Evolutionary conservation across 2,797 vertebrate species (phyloP).

Genomic region (Phrynocephalus guinanensis): DNA sequence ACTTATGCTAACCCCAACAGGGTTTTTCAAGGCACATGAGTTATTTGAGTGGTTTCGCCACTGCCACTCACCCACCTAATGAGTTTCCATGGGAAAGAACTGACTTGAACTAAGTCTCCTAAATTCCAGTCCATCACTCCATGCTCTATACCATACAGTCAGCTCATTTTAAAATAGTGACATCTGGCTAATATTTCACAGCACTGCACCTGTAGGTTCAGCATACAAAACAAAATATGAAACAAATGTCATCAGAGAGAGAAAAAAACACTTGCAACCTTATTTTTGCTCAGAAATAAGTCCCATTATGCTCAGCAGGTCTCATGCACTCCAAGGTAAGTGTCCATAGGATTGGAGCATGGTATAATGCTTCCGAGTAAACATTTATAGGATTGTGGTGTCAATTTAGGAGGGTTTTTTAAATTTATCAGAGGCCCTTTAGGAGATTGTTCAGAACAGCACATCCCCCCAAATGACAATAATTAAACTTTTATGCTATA

Average conservation of each 20-base stretch:
- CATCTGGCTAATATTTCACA: conserved; percentile 16
- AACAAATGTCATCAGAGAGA: not conserved
- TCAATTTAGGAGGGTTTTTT: too few relatives aligned
- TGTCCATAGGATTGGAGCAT: not conserved
- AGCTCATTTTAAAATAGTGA: not conserved
- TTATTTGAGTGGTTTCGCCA: too few relatives aligned
- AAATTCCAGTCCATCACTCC: too few relatives aligned
- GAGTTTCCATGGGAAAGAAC: too few relatives aligned
- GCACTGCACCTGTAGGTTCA: not conserved
- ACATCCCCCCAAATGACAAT: too few relatives aligned
- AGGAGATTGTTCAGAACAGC: not conserved
- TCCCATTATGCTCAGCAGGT: not conserved
- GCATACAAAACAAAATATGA: not conserved
- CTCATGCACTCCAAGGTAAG: not conserved
- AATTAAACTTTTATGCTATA: not conserved
- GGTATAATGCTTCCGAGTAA: not conserved
- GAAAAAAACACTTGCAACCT: not conserved
- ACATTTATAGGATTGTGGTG: not conserved
- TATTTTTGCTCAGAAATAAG: not conserved
- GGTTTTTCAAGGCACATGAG: too few relatives aligned
- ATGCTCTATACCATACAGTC: too few relatives aligned
- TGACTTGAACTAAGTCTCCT: too few relatives aligned
- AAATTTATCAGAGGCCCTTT: not conserved
- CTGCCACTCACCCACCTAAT: too few relatives aligned
- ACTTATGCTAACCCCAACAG: too few relatives aligned